Base-by-base conservation (phyloP, 2,888 invertebrate species). In the Ormyrus rosae region DNA sequence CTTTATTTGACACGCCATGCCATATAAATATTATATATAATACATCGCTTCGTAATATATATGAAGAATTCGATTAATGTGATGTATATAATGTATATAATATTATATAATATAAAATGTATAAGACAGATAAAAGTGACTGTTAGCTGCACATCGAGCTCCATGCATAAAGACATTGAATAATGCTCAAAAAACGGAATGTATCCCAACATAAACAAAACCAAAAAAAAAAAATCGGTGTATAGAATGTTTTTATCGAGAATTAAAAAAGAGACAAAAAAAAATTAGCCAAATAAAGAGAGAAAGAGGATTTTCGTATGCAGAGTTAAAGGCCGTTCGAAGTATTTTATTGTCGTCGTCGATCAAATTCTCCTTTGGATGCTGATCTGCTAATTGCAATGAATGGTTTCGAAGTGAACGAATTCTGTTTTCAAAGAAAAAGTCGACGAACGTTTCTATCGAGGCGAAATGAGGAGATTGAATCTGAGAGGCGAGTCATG, bases 61-160 rank as follows among this genome's bases (percentile, higher is more conserved):
- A 81, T 74, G 68, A 77, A 34, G 45, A 74, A 64, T 72, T 75
- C 50, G 19, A 82, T 70, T 65, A 73, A 67, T 83, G 77, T 74
- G 80, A 83, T 85, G 82, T 81, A 83, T 34, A 34, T 82, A 82
- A 84, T 81, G 83, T 82, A 83, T 81, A 81, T 78, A 67, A 84
- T 78, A 77, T 82, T 80, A 83, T 84, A 80, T 83, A 78, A 79
- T 83, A 77, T 82, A 85, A 83, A 76, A 85, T 81, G 84, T 84
- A 84, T 83, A 85, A 89, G 84, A 89, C 86, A 88, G 87, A 89
- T 85, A 86, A 87, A 87, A 88, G 87, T 89, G 88, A 89, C 84
- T 89, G 89, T 87, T 34, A 87, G 90, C 90, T 90, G 90, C 89
- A 90, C 90, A 90, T 90, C 87, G 90, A 90, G 90, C 88, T 88